These are phyloP conservation scores for Trogon melanurus DNA, from an alignment of 2,113 vertebrate species.

Conservation along the genomic window DNA sequence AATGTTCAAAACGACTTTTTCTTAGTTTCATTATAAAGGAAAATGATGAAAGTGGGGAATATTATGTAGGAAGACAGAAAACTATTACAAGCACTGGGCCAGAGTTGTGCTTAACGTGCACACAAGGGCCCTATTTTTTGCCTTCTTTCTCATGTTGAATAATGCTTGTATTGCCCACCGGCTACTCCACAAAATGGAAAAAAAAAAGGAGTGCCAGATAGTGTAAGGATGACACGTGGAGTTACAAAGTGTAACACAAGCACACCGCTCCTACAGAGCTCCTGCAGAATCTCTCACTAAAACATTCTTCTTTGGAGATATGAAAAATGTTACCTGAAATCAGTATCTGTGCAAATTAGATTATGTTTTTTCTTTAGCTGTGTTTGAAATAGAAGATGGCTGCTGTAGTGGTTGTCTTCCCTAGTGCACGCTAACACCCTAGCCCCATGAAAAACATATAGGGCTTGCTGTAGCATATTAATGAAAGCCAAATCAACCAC, in stretches of 20 bases:
- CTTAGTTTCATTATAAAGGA: not conserved
- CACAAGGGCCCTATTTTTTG: not conserved
- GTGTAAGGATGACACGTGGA: not conserved
- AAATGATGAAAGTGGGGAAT: not conserved
- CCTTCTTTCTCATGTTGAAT: not conserved
- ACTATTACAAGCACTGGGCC: not conserved
- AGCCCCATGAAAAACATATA: fast-evolving
- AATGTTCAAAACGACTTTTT: not conserved
- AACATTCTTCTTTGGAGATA: not conserved
- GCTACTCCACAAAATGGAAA: not conserved
- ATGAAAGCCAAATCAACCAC: not conserved
- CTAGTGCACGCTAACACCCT: fast-evolving
- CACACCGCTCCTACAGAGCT: not conserved
- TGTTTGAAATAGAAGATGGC: not conserved
- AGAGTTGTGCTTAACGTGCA: not conserved
- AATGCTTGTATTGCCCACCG: not conserved
- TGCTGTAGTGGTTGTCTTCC: not conserved
- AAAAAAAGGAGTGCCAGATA: not conserved
- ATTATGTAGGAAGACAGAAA: conserved; percentile 20
- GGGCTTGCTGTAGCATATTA: not conserved
- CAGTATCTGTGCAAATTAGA: not conserved
- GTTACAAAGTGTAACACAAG: not conserved
- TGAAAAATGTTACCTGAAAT: not conserved
- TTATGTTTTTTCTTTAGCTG: not conserved
- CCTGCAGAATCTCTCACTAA: not conserved